A percentile compares a stretch with the other conserved stretches of the same genome.
These are phyloP conservation scores for Danaus melanippus DNA, from an alignment of 1,140 invertebrate species.

Conservation along the genomic window DNA sequence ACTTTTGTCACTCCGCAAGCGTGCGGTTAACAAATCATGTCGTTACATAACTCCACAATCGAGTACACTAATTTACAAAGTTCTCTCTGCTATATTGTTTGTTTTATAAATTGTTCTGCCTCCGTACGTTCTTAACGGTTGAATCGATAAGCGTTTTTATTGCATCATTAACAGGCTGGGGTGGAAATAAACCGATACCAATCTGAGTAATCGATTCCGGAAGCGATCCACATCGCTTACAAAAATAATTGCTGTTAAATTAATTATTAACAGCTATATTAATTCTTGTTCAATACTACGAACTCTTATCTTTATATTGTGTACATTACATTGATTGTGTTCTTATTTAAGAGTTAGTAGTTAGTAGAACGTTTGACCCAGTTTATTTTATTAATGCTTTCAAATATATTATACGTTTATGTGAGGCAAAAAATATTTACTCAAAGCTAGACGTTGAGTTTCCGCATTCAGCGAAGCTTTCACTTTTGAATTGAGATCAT, in stretches of 20 bases:
- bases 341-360: too few relatives aligned
- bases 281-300: too few relatives aligned
- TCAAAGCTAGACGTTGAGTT: too few relatives aligned
- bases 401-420: too few relatives aligned
- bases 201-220: slow-evolving; percentile 65
- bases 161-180: slow-evolving; percentile 62
- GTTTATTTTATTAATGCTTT: too few relatives aligned
- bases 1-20: slow-evolving; percentile 58
- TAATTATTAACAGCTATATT: slow-evolving; percentile 13
- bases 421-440: too few relatives aligned
- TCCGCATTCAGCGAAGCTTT: too few relatives aligned
- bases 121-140: slow-evolving; percentile 55
- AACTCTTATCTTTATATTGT: too few relatives aligned
- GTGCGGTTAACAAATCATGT: slow-evolving; percentile 53
- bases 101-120: slow-evolving; percentile 53
- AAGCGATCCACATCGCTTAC: slow-evolving; percentile 42
- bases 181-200: slow-evolving; percentile 56
- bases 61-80: slow-evolving; percentile 50
- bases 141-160: slow-evolving; percentile 68
- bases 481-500: too few relatives aligned
- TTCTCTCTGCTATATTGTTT: slow-evolving; percentile 24
- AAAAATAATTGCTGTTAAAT: slow-evolving; percentile 43
- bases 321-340: too few relatives aligned
- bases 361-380: too few relatives aligned
- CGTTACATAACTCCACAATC: slow-evolving; percentile 44